Evolutionary conservation across 2,888 invertebrate species (phyloP), one percentile per base, ranked within the genome.

Genomic region (Biston betularia): DNA sequence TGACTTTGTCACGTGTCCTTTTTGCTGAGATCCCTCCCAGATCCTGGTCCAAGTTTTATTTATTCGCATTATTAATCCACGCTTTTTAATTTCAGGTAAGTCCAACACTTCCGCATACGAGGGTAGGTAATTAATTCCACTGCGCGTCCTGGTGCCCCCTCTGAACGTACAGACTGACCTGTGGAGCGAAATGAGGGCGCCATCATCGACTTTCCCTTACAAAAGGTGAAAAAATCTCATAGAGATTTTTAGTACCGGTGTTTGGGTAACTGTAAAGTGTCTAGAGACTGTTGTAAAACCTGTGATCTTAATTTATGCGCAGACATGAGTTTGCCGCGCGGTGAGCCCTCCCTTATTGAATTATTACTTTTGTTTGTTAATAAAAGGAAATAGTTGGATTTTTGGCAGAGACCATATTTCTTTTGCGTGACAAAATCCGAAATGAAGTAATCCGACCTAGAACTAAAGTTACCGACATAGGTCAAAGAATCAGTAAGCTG

Each of bases 41-140:
- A 24, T 12, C 0, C n/a, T 44, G 12, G n/a, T 14, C 15, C 8
- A 15, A 0, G 1, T 46, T 0, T 46, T 4, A 46, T 46, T n/a
- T 33, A 24, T 53, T 56, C 59, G 58, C 52, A 14, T 58, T 55
- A 62, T 24, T 50, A 70, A 57, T 49, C 68, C 63, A 69, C 69
- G 62, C 68, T 71, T 73, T 74, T 78, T 79, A 77, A 75, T 85
- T 86, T 49, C 87, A 89, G 89, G 89, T 89, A 87, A 84, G 84
- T 46, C 55, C 35, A 6, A 46, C 46, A 63, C 34, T 63, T 34
- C n/a, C 9, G 35, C 11, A 55, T 44, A 56, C 52, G 66, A 40
- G 62, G 53, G 70, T 74, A 78, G 75, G 34, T 68, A 85, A 86
- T 86, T 82, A 75, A 78, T 77, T 73, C 69, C 59, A 38, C 67